Evolutionary conservation across 2,888 invertebrate genomes (phyloP).

Genomic region (Margaritifera margaritifera): DNA sequence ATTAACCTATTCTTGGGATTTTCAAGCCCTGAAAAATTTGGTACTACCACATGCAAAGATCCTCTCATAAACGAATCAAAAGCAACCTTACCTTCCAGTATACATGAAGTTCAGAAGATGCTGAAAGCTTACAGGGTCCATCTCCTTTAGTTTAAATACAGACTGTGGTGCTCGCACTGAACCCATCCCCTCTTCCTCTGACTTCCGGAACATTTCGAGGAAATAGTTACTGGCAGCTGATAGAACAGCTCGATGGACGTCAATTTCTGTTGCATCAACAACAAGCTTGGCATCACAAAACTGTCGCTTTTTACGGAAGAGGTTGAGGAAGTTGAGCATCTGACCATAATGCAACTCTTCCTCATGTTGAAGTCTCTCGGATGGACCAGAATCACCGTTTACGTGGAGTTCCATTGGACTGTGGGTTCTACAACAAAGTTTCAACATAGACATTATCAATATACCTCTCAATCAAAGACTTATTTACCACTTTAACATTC

Average conservation of each 20-base stretch:
- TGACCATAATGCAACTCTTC: background rate
- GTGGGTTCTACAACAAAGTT: no score
- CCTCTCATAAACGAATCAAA: no score
- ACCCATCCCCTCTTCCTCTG: slow-evolving; percentile 68
- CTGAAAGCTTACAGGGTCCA: slow-evolving; percentile 82
- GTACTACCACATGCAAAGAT: no score
- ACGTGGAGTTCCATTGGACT: no score
- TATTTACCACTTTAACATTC: no score
- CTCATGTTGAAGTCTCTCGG: background rate
- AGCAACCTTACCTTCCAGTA: slow-evolving; percentile 78
- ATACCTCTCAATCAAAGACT: no score
- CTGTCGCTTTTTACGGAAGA: slow-evolving; percentile 86
- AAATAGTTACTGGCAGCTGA: slow-evolving; percentile 86
- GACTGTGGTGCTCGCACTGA: slow-evolving; percentile 62
- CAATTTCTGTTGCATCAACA: slow-evolving; percentile 83
- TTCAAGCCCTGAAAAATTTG: no score
- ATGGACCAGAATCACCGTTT: no score
- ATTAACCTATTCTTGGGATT: no score
- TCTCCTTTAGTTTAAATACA: slow-evolving; percentile 78
- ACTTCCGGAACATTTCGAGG: slow-evolving; percentile 81
- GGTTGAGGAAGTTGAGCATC: slow-evolving; percentile 81
- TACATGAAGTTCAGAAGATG: slow-evolving; percentile 88
- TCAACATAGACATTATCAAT: no score
- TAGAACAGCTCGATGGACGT: slow-evolving; percentile 85
- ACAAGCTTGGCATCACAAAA: slow-evolving; percentile 90